Evolutionary conservation across 2,797 vertebrate species (phyloP), one percentile per base, ranked within the genome.

Genomic region (Odontamblyopus lacepedii): DNA sequence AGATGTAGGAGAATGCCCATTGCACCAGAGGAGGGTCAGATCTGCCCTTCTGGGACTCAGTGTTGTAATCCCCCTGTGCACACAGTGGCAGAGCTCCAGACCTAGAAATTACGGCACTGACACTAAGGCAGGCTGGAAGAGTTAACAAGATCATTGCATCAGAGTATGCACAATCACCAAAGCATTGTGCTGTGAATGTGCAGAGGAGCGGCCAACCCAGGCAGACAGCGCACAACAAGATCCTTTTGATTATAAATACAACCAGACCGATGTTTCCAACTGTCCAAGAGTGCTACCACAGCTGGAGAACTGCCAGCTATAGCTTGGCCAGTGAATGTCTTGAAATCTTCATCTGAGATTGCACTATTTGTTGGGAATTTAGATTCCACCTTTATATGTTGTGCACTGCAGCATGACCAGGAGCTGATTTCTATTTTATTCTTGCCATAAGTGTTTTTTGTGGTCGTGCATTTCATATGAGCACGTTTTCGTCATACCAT

Each of bases 91-190:
- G 8, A 6, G 75, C 29, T 62, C 74, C 8, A 69, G 30, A 62
- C 38, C 6, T 51, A 32, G 27, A 60, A 44, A 51, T 53, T 18
- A 56, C 48, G 56, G 27, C 29, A 29, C 12, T 15, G 53, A 59
- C 19, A 35, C 18, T 5, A 11, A 56, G 67, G 59, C 16, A 69
- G 64, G 64, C 64, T 71, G n/a, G 63, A 71, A 74, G 81, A 80
- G 73, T 27, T 70, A 79, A 82, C 59, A 79, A 3, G 75, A 81
- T 64, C 44, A 62, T 85, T 85, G 67, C 81, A 76, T 84, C 79
- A 86, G 69, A 41, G 63, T 18, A 6, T 64, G 50, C 29, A 27
- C 67, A 74, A 63, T 83, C 77, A 71, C 53, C 66, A 80, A 73
- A 70, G 71, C 63, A 53, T 70, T 74, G 27, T 66, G 55, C 65